Evolutionary conservation across 2,888 invertebrate genomes (phyloP), one percentile per base, ranked within the genome.

Genomic region (Lycaena phlaeas): DNA sequence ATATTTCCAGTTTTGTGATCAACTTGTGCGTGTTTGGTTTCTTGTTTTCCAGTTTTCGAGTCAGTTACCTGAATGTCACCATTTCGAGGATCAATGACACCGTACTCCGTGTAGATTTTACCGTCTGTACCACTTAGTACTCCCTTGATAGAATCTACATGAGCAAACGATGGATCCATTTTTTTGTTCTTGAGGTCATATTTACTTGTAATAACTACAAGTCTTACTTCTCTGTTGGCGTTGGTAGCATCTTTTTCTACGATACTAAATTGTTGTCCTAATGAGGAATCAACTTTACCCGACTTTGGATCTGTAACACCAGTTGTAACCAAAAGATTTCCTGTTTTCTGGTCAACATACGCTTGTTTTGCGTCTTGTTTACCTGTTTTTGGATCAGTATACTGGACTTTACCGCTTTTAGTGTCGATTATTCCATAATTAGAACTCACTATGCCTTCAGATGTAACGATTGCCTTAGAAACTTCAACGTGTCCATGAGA

Each of bases 401-500:
- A 86, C 46, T 89, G 85, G 36, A 91, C 76, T 38, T 88, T 88
- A 2, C 89, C 91, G 2, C 85, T 85, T 56, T 81, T 87, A 1
- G 89, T 87, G 62, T 91, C 89, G 41, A 92, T 86, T 14, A 87
- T 64, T 11, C 91, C 91, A 48, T 90, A 90, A 58, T 90, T 90
- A 1, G 90, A 89, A 44, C 73, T 74, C 1, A 85, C 76, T 46
- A 64, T 71, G 28, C 87, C 87, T 43, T 87, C 87, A n/a, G 87
- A 72, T 12, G 69, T 85, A 4, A 88, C 85, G 15, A 86, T 68
- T 12, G 90, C 90, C 54, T 87, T 88, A 47, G 90, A 90, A 15
- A 88, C 86, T 27, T 84, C 77, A 0, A 85, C 75, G 39, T 79
- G 72, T 9, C 84, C 76, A 42, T 82, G 82, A 12, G 77, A 70